phyloP scores from a whole-genome alignment of 2,113 vertebrate species.

The Anoplopoma fimbria region DNA sequence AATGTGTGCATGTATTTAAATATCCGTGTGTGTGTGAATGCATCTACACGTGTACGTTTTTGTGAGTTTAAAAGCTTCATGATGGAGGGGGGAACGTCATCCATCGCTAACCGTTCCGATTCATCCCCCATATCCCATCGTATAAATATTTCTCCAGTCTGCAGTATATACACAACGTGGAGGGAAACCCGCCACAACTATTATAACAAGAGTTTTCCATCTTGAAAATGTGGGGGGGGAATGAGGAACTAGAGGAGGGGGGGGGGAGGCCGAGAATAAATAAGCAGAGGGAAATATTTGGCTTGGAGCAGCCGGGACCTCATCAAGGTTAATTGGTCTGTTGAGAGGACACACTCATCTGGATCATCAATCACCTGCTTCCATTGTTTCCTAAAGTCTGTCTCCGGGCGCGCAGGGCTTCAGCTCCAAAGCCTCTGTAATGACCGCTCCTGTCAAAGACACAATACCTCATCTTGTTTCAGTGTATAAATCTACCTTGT shows the following conservation, averaged over 20 bases:
- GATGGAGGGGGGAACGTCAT: slow-evolving; percentile 59
- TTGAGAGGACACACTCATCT: slow-evolving; percentile 80
- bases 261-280: slow-evolving; percentile 13
- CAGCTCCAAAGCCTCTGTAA: slow-evolving; percentile 50
- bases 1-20: slow-evolving; percentile 35
- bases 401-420: slow-evolving; percentile 32
- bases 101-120: slow-evolving; percentile 45
- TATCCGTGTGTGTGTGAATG: slow-evolving; percentile 7
- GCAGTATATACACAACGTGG: slow-evolving; percentile 46
- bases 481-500: slow-evolving; percentile 54
- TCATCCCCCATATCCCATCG: slow-evolving; percentile 37
- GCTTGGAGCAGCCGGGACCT: slow-evolving; percentile 79
- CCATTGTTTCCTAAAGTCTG: slow-evolving; percentile 75
- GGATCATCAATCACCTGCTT: slow-evolving; percentile 81
- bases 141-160: slow-evolving; percentile 71
- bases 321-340: slow-evolving; percentile 88
- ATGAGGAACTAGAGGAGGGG: too few species aligned
- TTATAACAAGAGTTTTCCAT: slow-evolving; percentile 73
- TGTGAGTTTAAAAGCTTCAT: neutral
- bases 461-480: slow-evolving; percentile 64
- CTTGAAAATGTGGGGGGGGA: slow-evolving; percentile 25
- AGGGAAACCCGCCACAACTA: slow-evolving; percentile 66
- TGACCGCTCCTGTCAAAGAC: slow-evolving; percentile 70
- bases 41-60: slow-evolving; percentile 7
- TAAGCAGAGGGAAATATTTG: slow-evolving; percentile 79